Evolutionary conservation across 2,797 vertebrate genomes (phyloP), one percentile per base, ranked within the genome.

Genomic region (Austrolebias charrua): DNA sequence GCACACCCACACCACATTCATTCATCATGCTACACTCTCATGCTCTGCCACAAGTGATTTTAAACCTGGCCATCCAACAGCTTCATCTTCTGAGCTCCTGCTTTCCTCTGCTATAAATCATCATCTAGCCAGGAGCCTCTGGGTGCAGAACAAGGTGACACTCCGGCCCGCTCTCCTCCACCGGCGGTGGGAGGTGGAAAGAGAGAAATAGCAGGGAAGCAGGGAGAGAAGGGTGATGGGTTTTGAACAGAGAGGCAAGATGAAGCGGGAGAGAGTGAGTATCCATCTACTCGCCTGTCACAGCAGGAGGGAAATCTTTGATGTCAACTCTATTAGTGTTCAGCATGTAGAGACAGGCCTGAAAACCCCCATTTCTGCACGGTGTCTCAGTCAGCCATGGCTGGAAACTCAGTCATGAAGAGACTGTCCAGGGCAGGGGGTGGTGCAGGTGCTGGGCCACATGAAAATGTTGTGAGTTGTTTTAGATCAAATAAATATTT

Each of bases 71-170:
- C 66, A 70, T 83, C 76, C 74, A 81, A 73, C 69, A 69, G 78
- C 63, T 74, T 75, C 80, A 79, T 84, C 68, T 80, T 57, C 58
- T 71, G 67, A 60, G 68, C 66, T 58, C 63, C 57, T 4, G 20
- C 67, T 76, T 78, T 75, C 61, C 69, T 42, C 54, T 42, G 63
- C 78, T 53, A 90, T 89, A 88, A 88, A 88, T 91, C 89, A 87
- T 80, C 78, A 79, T 82, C 73, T 65, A 78, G 83, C 80, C 78
- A 78, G 75, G 71, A 73, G 82, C 81, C 72, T 54, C 57, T 70
- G 61, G 75, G 68, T 55, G 19, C 68, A 49, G 76, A 80, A 73
- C 83, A 88, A 89, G 86, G 86, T 89, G 87, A 89, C 88, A 84
- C 83, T 77, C 76, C 75, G 71, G 60, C 57, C 33, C 29, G 47